Percentiles rank a stretch among this genome's conserved stretches.
These are phyloP conservation scores for Tachuris rubrigastra DNA, from an alignment of 2,113 vertebrate species.

Conservation along the genomic window DNA sequence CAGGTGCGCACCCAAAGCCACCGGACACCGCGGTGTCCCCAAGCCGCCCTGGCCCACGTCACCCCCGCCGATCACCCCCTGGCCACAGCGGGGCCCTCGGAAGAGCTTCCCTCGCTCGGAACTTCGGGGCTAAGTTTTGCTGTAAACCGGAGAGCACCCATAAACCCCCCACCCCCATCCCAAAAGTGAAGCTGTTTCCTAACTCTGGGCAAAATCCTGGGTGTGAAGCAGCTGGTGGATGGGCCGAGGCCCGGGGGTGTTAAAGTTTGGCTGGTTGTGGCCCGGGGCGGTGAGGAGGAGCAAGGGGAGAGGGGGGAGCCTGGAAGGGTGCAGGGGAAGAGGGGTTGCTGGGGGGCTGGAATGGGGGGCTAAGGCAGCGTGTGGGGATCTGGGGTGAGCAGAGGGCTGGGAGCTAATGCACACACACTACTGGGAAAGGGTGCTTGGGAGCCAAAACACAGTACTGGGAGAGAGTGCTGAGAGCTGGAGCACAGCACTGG, in stretches of 20 bases:
- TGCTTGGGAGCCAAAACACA: neutral
- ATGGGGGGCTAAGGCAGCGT: neutral
- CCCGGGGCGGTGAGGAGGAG: neutral
- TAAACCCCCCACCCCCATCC: accelerated
- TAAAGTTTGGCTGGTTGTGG: neutral
- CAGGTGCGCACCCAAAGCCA: neutral
- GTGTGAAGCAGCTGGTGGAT: neutral
- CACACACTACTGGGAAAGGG: neutral
- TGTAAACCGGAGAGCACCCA: accelerated
- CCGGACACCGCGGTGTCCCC: neutral
- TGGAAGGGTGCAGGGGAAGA: neutral
- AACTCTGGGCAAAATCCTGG: neutral
- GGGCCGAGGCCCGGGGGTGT: neutral
- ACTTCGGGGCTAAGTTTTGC: neutral
- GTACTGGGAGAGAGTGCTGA: neutral
- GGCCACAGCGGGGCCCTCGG: neutral
- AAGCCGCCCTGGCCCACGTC: accelerated
- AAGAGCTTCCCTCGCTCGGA: neutral
- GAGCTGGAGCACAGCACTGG: neutral
- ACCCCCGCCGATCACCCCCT: accelerated
- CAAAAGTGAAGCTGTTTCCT: neutral
- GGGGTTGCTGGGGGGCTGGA: no score
- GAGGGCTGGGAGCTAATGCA: no score
- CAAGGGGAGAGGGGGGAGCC: neutral
- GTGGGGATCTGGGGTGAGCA: neutral